A percentile compares a stretch with the other conserved stretches of the same genome.
These are phyloP conservation scores for Hucho hucho DNA, from an alignment of 2,113 vertebrate species.

Conservation along the genomic window DNA sequence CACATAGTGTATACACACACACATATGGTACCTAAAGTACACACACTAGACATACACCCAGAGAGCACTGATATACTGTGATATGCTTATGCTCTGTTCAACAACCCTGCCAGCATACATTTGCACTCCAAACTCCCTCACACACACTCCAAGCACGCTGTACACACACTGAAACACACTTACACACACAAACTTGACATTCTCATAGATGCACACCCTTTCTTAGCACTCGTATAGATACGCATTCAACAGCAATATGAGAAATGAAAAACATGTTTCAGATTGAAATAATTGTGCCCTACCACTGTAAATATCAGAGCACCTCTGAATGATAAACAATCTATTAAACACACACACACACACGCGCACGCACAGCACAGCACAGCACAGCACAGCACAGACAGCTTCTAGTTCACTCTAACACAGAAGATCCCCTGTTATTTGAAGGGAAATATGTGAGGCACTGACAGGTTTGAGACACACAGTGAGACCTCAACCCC, in stretches of 20 bases:
- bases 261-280: background rate
- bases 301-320: constrained; percentile 3
- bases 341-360: background rate
- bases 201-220: background rate
- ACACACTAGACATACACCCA: background rate
- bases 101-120: background rate
- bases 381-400: constrained; percentile 3
- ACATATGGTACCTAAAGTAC: background rate
- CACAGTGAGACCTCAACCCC: background rate
- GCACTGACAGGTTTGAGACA: background rate
- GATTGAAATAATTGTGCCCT: background rate
- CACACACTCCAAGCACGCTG: background rate
- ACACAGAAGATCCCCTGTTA: background rate
- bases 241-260: background rate
- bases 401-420: background rate
- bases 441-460: constrained; percentile 12
- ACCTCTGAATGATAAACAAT: background rate
- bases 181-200: constrained; percentile 2
- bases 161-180: constrained; percentile 11
- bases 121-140: background rate
- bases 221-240: background rate
- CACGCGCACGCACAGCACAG: background rate
- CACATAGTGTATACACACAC: constrained; percentile 19
- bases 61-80: background rate
- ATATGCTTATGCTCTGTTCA: background rate